Conservation (phyloP, 2,888 invertebrate genomes). For the Opisthograptis luteolata region DNA sequence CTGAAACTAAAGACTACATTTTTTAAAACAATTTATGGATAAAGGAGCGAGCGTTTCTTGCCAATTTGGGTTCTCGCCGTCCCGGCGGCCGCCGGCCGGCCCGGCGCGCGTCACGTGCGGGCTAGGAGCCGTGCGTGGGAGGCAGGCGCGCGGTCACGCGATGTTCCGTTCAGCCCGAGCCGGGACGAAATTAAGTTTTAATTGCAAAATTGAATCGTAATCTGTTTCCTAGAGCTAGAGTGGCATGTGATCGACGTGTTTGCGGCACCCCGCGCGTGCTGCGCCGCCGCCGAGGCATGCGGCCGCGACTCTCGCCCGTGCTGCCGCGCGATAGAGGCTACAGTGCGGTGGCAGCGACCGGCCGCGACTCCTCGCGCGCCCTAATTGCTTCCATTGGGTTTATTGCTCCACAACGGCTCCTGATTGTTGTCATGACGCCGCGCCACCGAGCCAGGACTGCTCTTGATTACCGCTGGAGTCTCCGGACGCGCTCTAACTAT, state of each 20-base stretch:
- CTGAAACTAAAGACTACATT: neutral
- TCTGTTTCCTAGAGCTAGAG: constrained; percentile 36
- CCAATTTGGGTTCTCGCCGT: constrained; percentile 25
- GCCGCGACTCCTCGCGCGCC: neutral
- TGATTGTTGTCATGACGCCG: constrained; percentile 6
- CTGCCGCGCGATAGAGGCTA: neutral
- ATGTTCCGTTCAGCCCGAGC: constrained; percentile 8
- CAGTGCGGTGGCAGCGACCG: neutral
- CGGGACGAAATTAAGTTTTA: constrained; percentile 35
- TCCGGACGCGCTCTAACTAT: neutral
- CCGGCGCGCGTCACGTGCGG: neutral
- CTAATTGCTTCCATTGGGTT: constrained; percentile 40
- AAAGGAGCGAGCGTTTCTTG: constrained; percentile 11
- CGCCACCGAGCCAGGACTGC: neutral
- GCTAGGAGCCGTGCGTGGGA: neutral
- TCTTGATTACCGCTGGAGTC: neutral
- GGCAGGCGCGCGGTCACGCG: constrained; percentile 27
- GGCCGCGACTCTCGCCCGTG: neutral
- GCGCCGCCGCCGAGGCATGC: constrained; percentile 13
- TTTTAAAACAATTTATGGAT: constrained; percentile 14
- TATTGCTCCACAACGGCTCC: constrained; percentile 25
- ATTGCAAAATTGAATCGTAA: constrained; percentile 48
- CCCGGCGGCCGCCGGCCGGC: neutral
- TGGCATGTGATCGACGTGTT: constrained; percentile 37
- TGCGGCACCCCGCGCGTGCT: constrained; percentile 14